These are phyloP conservation scores for Entomobrya multifasciata DNA, from an alignment of 2,888 invertebrate genomes.

Conservation along the genomic window DNA sequence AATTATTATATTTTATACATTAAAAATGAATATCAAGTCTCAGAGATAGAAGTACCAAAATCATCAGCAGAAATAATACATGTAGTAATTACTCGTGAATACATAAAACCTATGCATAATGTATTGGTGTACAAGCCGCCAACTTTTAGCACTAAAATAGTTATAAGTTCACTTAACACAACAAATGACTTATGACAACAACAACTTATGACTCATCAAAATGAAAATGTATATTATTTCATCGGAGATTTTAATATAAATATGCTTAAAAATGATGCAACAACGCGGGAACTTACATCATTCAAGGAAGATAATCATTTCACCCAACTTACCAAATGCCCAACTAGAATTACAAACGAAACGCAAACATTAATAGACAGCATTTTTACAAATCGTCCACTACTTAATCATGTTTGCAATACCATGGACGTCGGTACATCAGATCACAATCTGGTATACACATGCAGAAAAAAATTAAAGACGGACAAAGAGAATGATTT, in stretches of 20 bases:
- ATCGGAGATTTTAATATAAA: slow-evolving; percentile 7
- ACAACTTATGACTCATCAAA: neutral
- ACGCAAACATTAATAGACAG: neutral
- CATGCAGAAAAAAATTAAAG: neutral
- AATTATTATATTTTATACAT: slow-evolving; percentile 22
- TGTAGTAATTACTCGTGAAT: neutral
- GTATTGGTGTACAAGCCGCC: slow-evolving; percentile 36
- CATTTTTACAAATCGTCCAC: neutral
- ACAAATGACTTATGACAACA: no score
- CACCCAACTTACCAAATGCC: neutral
- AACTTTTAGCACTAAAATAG: neutral
- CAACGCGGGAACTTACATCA: neutral
- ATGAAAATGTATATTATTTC: neutral
- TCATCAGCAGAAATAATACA: neutral
- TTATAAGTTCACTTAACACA: neutral
- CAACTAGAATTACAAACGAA: neutral
- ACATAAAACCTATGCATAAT: neutral
- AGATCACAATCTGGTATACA: neutral
- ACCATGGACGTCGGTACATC: neutral
- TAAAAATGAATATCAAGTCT: neutral
- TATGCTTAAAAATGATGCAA: neutral
- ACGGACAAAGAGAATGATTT: neutral
- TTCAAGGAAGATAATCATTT: neutral
- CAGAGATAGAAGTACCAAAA: neutral
- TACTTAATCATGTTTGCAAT: neutral